Conservation (phyloP, 2,888 invertebrate genomes). For the Willowsia nigromaculata region DNA sequence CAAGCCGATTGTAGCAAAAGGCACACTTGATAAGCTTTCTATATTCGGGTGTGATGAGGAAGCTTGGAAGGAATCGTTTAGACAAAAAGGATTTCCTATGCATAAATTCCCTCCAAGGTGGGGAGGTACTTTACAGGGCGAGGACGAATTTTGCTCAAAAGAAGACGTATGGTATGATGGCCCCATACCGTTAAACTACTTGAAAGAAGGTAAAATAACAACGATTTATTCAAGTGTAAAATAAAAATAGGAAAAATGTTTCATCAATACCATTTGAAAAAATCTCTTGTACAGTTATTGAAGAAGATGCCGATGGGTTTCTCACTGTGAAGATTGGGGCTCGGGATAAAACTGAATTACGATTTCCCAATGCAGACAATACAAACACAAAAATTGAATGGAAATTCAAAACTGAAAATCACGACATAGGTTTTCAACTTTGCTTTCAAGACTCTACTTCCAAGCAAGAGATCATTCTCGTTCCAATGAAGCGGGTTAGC, state of each 20-base stretch:
- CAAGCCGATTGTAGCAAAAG: slow-evolving; percentile 61
- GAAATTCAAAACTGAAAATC: slow-evolving; percentile 58
- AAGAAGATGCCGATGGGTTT: slow-evolving; percentile 58
- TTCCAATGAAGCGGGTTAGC: slow-evolving; percentile 45
- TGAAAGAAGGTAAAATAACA: slow-evolving; percentile 52
- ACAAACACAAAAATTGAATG: slow-evolving; percentile 17
- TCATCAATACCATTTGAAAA: not conserved
- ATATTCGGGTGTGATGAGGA: slow-evolving; percentile 59
- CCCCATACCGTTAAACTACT: slow-evolving; percentile 60
- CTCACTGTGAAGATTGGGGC: slow-evolving; percentile 41
- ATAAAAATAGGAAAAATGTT: not conserved
- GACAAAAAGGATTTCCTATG: slow-evolving; percentile 53
- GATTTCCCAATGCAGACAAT: not conserved
- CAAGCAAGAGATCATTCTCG: slow-evolving; percentile 1
- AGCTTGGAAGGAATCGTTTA: slow-evolving; percentile 44
- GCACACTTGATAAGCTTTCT: slow-evolving; percentile 58
- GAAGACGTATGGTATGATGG: slow-evolving; percentile 51
- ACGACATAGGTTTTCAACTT: slow-evolving; percentile 61
- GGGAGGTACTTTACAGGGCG: slow-evolving; percentile 63
- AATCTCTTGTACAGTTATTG: slow-evolving; percentile 22
- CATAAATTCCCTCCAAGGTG: slow-evolving; percentile 64
- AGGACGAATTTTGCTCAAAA: slow-evolving; percentile 66
- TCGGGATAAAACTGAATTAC: slow-evolving; percentile 47
- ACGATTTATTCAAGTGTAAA: not conserved
- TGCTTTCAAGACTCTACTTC: slow-evolving; percentile 16